These are phyloP conservation scores for Solen grandis DNA, from an alignment of 1,140 invertebrate species.

Conservation along the genomic window DNA sequence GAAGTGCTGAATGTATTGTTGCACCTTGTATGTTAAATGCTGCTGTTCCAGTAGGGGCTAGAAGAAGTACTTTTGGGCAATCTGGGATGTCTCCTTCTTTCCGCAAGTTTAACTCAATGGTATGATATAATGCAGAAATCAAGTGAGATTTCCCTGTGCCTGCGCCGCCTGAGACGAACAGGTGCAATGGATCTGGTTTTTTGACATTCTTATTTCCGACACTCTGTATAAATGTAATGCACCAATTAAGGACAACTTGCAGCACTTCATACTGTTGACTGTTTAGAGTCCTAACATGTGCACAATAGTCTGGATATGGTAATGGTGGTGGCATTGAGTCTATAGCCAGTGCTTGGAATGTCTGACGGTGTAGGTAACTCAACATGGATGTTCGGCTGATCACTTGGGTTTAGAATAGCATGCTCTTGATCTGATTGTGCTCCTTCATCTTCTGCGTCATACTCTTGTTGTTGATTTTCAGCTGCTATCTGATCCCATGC, in stretches of 20 bases:
- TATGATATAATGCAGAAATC: constrained; percentile 29
- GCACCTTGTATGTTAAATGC: constrained; percentile 51
- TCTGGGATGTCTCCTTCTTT: constrained; percentile 36
- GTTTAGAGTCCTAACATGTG: constrained; percentile 16
- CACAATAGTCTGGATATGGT: neutral
- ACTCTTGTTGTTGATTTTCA: too few relatives aligned
- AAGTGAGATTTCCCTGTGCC: constrained; percentile 1
- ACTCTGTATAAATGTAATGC: neutral
- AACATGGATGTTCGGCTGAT: neutral
- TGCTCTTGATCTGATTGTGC: too few relatives aligned
- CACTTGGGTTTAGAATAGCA: too few relatives aligned
- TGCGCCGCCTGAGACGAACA: constrained; percentile 22
- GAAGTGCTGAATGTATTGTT: constrained; percentile 50
- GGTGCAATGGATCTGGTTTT: constrained; percentile 13
- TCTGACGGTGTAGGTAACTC: neutral
- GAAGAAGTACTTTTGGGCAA: constrained; percentile 35
- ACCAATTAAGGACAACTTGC: constrained; percentile 24
- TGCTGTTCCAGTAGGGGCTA: constrained; percentile 53
- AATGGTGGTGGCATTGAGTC: constrained; percentile 3
- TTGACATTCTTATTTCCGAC: neutral
- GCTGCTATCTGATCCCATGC: too few relatives aligned
- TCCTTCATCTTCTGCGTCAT: neutral
- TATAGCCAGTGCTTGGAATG: neutral
- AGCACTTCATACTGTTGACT: neutral
- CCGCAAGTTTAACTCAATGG: constrained; percentile 12